Evolutionary conservation across 2,113 vertebrate genomes (phyloP).

Genomic region (Morone chrysops): DNA sequence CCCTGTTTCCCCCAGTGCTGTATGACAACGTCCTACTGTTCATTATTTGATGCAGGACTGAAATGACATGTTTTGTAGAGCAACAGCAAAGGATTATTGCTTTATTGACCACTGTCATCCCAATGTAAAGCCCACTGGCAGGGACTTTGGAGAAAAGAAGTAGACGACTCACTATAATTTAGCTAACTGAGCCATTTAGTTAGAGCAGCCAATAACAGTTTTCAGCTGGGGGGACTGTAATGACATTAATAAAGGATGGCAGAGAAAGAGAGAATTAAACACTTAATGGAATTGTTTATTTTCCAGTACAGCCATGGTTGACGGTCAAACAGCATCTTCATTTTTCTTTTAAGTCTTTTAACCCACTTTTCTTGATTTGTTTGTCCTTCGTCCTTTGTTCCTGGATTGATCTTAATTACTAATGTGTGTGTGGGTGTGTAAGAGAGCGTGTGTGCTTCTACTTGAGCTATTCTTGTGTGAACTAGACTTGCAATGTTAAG

Average conservation of each 20-base stretch:
- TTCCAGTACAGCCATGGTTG: conserved; percentile 31
- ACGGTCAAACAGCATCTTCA: conserved; percentile 53
- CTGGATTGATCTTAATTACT: conserved; percentile 37
- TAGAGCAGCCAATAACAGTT: conserved; percentile 59
- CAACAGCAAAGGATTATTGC: conserved; percentile 60
- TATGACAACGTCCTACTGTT: conserved; percentile 26
- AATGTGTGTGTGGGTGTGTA: conserved; percentile 8
- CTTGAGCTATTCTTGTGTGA: not conserved
- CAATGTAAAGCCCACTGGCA: conserved; percentile 40
- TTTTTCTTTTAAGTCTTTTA: conserved; percentile 44
- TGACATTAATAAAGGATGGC: conserved; percentile 64
- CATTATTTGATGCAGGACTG: conserved; percentile 40
- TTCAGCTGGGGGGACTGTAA: conserved; percentile 55
- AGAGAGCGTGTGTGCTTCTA: not conserved
- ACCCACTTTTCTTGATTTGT: conserved; percentile 55
- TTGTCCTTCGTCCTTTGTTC: conserved; percentile 48
- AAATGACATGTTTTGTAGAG: conserved; percentile 57
- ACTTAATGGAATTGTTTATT: conserved; percentile 70
- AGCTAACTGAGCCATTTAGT: conserved; percentile 69
- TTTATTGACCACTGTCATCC: conserved; percentile 70
- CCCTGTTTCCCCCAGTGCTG: conserved; percentile 16
- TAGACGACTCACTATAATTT: conserved; percentile 64
- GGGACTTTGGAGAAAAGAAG: conserved; percentile 51
- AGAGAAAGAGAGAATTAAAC: conserved; percentile 63
- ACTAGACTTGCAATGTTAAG: not conserved